Conservation (phyloP, 2,888 invertebrate genomes). For the Hirtodrosophila confusa region DNA sequence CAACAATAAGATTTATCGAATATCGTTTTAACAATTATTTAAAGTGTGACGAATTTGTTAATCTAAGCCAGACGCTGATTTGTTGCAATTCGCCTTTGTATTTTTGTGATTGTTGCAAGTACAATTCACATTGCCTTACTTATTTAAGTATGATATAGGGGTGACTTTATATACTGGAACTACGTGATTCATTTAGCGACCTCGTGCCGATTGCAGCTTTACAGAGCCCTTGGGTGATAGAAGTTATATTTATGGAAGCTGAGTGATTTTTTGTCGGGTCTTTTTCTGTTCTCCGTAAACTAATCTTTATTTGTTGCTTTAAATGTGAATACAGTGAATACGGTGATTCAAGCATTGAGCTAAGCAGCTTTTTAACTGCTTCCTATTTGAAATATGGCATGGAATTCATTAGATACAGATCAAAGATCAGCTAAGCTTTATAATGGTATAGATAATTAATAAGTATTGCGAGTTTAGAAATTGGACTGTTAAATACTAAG, state of each 20-base stretch:
- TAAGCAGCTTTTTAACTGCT: background rate
- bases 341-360: constrained; percentile 23
- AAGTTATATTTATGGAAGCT: constrained; percentile 25
- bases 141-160: constrained; percentile 1
- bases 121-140: constrained; percentile 15
- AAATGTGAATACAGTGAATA: background rate
- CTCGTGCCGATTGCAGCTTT: constrained; percentile 21
- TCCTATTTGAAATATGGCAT: too few species aligned
- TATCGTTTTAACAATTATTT: constrained; percentile 17
- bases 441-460: too few species aligned
- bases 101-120: constrained; percentile 4
- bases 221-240: constrained; percentile 10
- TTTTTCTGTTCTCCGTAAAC: background rate
- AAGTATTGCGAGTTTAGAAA: too few species aligned
- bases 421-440: too few species aligned
- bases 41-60: constrained; percentile 34
- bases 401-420: too few species aligned
- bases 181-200: constrained; percentile 37
- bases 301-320: constrained; percentile 1
- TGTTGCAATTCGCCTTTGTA: background rate
- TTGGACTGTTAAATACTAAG: too few species aligned
- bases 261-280: constrained; percentile 2
- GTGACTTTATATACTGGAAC: background rate
- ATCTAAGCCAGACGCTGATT: constrained; percentile 11
- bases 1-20: constrained; percentile 15